Base-by-base conservation (phyloP, 2,113 vertebrate species). In the Nycticebus coucang region DNA sequence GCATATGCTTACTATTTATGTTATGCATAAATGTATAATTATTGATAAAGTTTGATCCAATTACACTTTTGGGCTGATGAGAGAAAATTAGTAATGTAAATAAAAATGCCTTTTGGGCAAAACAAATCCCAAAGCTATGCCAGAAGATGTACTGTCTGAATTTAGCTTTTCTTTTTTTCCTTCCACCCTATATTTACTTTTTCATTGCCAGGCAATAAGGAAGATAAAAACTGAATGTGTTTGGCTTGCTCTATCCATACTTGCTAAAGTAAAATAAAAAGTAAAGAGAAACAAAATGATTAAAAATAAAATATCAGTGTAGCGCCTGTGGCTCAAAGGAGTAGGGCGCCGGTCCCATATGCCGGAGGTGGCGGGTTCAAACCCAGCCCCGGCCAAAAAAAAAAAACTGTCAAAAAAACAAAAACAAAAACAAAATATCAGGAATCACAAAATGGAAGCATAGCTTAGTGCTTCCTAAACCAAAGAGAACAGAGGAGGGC, bases 121-220 rank as follows among this genome's bases (percentile, higher is more conserved):
- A 86, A 45, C 57, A 57, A 79, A 71, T 75, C 18, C 37, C 53
- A 62, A 77, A 87, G 30, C 21, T 80, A 68, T 9, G 74, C 12
- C 3, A 86, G 37, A 89, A 15, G 45, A 78, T 95, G 96, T 30
- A 11, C 72, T 93, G 26, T 71, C 15, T 96, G 45, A 88, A 75
- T 71, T 90, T 71, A 88, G 37, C n/a, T 78, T 92, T 96, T 85
- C 30, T 18, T 60, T 72, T 89, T 87, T 35, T 11, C 22, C n/a
- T 80, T 87, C 7, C 55, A 83, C 35, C 80, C 3, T 71, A 1
- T 26, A 13, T 75, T 75, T 95, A 87, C 11, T 37, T 95, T 90
- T 74, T 87, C 60, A 95, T 50, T 96, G 26, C 14, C 91, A 57
- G 96, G 35, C 64, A 85, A 79, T 62, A n/a, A 93, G 26, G 86